Evolutionary conservation across 2,113 vertebrate species (phyloP).

Genomic region (Rhipidura dahli): DNA sequence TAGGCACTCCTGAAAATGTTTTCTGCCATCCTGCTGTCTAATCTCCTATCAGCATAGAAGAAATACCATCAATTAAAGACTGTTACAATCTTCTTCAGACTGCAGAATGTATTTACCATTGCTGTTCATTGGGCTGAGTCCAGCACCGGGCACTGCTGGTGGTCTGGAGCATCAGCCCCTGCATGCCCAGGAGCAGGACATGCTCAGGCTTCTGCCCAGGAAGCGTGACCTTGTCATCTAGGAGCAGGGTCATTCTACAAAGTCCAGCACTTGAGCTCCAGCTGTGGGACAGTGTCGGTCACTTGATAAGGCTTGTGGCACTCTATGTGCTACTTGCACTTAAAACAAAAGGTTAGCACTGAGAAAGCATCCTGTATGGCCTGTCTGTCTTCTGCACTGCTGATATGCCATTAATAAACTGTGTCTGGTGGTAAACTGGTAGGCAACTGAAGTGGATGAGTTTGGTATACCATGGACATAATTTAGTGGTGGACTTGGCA

Average conservation of each 20-base stretch:
- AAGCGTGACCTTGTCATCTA: background rate
- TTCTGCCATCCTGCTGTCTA: conserved; percentile 12
- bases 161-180: background rate
- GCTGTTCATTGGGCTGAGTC: background rate
- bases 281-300: background rate
- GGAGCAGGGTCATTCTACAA: background rate
- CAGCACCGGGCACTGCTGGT: background rate
- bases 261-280: background rate
- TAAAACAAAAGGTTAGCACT: background rate
- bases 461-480: background rate
- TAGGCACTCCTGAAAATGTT: background rate
- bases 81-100: background rate
- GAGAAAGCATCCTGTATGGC: background rate
- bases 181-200: accelerated
- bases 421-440: background rate
- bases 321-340: background rate
- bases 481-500: background rate
- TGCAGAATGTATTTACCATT: background rate
- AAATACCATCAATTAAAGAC: conserved; percentile 17
- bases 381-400: background rate
- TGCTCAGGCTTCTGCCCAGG: background rate
- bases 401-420: background rate
- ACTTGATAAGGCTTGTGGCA: background rate
- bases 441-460: background rate
- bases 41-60: conserved; percentile 3